Conservation (phyloP, 2,113 vertebrate genomes). For the Daubentonia madagascariensis region DNA sequence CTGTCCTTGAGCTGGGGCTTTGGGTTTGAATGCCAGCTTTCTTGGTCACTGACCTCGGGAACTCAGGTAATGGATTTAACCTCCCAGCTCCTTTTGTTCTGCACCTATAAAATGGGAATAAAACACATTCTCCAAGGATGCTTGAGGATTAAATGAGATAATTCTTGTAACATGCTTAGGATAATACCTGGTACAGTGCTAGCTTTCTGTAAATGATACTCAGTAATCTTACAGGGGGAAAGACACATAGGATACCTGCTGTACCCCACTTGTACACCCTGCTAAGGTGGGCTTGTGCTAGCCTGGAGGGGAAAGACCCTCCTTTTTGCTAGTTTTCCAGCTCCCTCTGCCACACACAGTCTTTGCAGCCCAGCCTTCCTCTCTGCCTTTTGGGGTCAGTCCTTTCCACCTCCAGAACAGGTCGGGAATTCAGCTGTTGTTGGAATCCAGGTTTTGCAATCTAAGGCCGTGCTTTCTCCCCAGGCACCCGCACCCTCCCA, state of each 20-base stretch:
- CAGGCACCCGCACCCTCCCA: neutral
- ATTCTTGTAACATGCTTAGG: conserved; percentile 13
- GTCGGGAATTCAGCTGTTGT: neutral
- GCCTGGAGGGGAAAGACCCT: neutral
- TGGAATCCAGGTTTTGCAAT: neutral
- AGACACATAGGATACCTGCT: neutral
- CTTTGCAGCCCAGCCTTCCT: neutral
- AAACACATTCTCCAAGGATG: neutral
- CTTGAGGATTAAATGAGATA: neutral
- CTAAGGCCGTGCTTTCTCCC: neutral
- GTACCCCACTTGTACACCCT: neutral
- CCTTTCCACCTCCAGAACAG: neutral
- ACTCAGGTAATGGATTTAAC: neutral
- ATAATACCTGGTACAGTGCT: neutral
- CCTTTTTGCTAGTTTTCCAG: neutral
- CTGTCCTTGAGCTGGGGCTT: neutral
- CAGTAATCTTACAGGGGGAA: neutral
- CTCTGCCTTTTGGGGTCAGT: neutral
- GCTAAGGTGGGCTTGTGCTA: neutral
- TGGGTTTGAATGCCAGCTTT: neutral
- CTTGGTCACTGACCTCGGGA: neutral
- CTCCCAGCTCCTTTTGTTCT: neutral
- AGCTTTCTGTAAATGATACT: neutral
- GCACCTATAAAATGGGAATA: neutral
- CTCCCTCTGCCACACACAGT: neutral